Percentiles rank a stretch among this genome's conserved stretches.
These are phyloP conservation scores for Zaprionus lineosus DNA, from an alignment of 2,888 invertebrate species.

Conservation along the genomic window DNA sequence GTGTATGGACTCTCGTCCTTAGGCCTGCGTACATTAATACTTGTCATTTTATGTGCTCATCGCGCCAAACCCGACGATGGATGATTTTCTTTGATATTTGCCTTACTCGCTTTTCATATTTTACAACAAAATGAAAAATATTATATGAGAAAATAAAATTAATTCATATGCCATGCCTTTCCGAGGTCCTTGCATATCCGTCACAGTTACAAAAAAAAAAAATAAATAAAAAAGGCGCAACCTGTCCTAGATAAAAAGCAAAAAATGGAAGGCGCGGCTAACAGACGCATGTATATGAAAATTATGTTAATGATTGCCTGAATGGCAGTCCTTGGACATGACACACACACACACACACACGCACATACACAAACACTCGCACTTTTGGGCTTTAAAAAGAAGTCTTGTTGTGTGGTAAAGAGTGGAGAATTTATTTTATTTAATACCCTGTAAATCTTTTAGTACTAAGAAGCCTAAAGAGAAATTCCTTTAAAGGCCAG, in stretches of 20 bases:
- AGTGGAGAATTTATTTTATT: too few species aligned
- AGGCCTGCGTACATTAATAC: constrained; percentile 63
- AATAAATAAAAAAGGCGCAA: not conserved
- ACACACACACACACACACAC: not conserved
- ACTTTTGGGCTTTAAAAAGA: too few species aligned
- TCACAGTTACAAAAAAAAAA: too few species aligned
- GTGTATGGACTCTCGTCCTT: not conserved
- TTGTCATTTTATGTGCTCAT: constrained; percentile 56
- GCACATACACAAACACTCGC: not conserved
- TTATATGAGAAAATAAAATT: not conserved
- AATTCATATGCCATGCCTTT: too few species aligned
- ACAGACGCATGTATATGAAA: constrained; percentile 60
- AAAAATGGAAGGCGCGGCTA: constrained; percentile 46
- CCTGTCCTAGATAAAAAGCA: too few species aligned
- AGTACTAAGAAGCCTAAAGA: too few species aligned
- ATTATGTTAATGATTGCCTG: constrained; percentile 69
- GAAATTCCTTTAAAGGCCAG: too few species aligned
- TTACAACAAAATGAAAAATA: not conserved
- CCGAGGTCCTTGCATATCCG: too few species aligned
- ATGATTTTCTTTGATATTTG: constrained; percentile 47
- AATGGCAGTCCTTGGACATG: constrained; percentile 21
- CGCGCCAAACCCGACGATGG: constrained; percentile 23
- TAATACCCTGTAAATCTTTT: too few species aligned
- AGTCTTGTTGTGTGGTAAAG: too few species aligned
- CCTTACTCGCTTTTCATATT: too few species aligned